Base-by-base conservation (phyloP, 2,113 vertebrate genomes). In the Callocephalon fimbriatum region DNA sequence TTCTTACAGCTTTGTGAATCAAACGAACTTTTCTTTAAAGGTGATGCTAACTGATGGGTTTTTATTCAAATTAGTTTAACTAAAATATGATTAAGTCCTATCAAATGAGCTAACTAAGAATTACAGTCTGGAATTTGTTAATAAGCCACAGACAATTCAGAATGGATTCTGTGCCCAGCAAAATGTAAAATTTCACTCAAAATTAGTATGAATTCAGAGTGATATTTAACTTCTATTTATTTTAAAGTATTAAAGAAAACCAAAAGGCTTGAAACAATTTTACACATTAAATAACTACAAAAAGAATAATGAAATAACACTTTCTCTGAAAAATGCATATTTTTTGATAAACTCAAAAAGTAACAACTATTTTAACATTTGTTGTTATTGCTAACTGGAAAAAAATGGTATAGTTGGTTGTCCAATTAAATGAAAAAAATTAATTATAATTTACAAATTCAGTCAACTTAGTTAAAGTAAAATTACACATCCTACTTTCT, bases 301-400 rank as follows among this genome's bases (percentile, higher is more conserved):
- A 79, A 75, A 6, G 1, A 58, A 45, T 81, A 40, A 59, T 12
- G 22, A 88, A 79, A 17, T n/a, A 80, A n/a, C 1, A 4, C 2
- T 2, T 1, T 22, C 3, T n/a, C 25, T 86, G 16, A 66, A 88
- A 85, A 82, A 71, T 0, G 0, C 3, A 4, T 35, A 9, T 74
- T 82, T 82, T 38, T 71, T 50, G 48, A 80, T 73, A 80, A 65
- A 14, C 1, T 62, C 10, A 63, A 47, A 61, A 74, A 31, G 5
- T n/a, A 81, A 2, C 22, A 75, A 27, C 22, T 62, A 13, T 62
- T 71, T 66, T 58, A 79, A 47, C 11, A 56, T 13, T 62, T 20
- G 0, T 5, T 85, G 9, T 13, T 74, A 37, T 42, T 42, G n/a
- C 2, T 23, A 78, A 47, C 10, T 2, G 3, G 3, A 14, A 18